Base-by-base conservation (phyloP, 2,888 invertebrate genomes). In the Drosophila hawaiiensis region DNA sequence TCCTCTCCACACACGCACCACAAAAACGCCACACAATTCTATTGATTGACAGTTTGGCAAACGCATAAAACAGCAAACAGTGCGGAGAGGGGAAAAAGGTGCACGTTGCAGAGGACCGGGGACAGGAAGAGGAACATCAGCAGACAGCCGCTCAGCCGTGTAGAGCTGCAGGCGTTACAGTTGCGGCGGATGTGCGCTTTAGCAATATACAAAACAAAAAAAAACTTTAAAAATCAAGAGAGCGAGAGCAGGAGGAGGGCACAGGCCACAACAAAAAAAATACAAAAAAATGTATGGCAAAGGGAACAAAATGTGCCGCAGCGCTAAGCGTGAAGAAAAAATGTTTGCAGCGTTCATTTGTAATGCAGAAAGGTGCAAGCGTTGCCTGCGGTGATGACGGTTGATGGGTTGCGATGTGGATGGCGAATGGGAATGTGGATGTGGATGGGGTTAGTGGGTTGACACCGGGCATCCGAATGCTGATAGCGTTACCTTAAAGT, bases 1-100 rank as follows among this genome's bases (percentile, higher is more conserved):
- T 55, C 10, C 31, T 37, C 60, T 52, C 39, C 53, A 65, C 50
- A 63, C 72, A 60, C 64, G 43, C 61, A 61, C 29, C 49, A 66
- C 33, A 66, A 55, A 67, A 66, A 75, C 47, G 50, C 73, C 72
- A 72, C 77, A 78, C 80, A 85, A 88, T 86, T 90, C 84, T 86
- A 89, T 84, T 88, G 88, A 88, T 88, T 88, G 88, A 90, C 88
- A 88, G 88, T 86, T 88, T 88, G 86, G 86, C 81, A 89, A 89
- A 89, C 89, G 84, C 84, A 79, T 64, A 85, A 80, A 80, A 77
- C 75, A 80, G 74, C 73, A 70, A 47, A 58, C 41, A 16, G 14
- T 14, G 12, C 54, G 35, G 7, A 4, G 50, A 55, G 53, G 73
- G 53, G 41, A 49, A 49, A n/a, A 9, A 12, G 31, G 19, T 22